Evolutionary conservation across 2,113 vertebrate species (phyloP).

Genomic region (Puffinus mauretanicus): DNA sequence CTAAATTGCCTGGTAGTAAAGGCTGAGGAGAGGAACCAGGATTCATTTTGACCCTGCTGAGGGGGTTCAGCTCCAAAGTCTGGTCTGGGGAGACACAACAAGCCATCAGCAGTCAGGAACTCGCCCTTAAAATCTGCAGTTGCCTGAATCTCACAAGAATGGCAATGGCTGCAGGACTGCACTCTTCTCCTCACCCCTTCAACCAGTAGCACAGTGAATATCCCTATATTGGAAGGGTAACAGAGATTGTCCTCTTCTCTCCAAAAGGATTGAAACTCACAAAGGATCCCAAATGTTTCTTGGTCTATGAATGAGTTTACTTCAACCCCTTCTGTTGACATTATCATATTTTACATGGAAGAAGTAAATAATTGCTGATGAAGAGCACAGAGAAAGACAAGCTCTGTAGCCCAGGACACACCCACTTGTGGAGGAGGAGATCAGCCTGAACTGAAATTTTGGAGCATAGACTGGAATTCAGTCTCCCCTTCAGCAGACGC

Average conservation of each 20-base stretch:
- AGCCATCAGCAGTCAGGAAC: neutral
- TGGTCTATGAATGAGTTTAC: neutral
- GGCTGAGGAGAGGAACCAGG: neutral
- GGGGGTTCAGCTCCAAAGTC: neutral
- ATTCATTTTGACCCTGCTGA: neutral
- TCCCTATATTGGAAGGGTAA: neutral
- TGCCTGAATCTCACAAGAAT: neutral
- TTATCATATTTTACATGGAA: neutral
- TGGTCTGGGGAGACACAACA: neutral
- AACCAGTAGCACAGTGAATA: neutral
- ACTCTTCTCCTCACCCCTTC: neutral
- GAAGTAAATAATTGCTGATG: neutral
- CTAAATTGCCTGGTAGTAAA: neutral
- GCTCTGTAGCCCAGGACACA: neutral
- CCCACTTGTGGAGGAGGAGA: neutral
- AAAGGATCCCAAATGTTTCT: neutral
- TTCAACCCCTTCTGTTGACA: neutral
- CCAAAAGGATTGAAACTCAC: neutral
- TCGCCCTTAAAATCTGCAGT: neutral
- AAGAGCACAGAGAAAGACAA: neutral
- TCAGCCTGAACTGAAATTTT: neutral
- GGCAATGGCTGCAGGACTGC: neutral
- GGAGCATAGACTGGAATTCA: neutral
- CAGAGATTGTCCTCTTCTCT: neutral
- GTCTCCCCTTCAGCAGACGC: neutral